These are phyloP conservation scores for Danaus melanippus DNA, from an alignment of 1,140 invertebrate species.

Conservation along the genomic window DNA sequence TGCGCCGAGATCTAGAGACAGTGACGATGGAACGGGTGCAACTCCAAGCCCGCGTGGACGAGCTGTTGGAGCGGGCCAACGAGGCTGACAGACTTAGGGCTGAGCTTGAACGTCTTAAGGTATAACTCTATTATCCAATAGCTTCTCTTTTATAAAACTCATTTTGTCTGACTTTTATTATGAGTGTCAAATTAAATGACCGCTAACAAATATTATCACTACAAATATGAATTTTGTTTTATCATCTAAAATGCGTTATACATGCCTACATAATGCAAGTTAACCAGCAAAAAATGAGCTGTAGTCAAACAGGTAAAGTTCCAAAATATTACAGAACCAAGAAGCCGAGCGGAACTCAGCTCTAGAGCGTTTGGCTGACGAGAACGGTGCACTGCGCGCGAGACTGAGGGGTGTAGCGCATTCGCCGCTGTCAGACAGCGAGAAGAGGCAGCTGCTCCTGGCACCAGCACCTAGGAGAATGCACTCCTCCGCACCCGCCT, in stretches of 20 bases:
- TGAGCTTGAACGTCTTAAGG: conserved; percentile 65
- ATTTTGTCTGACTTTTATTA: no score
- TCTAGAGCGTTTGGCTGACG: conserved; percentile 78
- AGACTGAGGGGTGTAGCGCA: conserved; percentile 83
- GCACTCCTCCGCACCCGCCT: conserved; percentile 71
- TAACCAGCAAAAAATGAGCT: no score
- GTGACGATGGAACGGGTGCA: conserved; percentile 62
- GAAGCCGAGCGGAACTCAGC: conserved; percentile 74
- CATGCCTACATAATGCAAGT: no score
- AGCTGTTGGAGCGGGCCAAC: conserved; percentile 43
- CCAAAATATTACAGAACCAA: conserved; percentile 21
- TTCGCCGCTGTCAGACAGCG: conserved; percentile 85
- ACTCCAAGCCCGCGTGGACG: conserved; percentile 63
- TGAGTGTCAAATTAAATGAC: no score
- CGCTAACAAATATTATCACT: no score
- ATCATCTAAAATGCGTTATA: no score
- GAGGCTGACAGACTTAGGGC: conserved; percentile 47
- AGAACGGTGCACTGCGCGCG: conserved; percentile 81
- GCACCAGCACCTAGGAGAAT: conserved; percentile 75
- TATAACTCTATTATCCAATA: conserved; percentile 22
- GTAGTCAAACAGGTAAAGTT: not conserved
- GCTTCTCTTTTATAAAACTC: not conserved
- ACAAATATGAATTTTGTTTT: no score
- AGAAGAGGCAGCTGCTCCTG: conserved; percentile 83
- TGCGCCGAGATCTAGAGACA: conserved; percentile 60